Evolutionary conservation across 1,140 invertebrate genomes (phyloP).

Genomic region (Meloidogyne floridensis): DNA sequence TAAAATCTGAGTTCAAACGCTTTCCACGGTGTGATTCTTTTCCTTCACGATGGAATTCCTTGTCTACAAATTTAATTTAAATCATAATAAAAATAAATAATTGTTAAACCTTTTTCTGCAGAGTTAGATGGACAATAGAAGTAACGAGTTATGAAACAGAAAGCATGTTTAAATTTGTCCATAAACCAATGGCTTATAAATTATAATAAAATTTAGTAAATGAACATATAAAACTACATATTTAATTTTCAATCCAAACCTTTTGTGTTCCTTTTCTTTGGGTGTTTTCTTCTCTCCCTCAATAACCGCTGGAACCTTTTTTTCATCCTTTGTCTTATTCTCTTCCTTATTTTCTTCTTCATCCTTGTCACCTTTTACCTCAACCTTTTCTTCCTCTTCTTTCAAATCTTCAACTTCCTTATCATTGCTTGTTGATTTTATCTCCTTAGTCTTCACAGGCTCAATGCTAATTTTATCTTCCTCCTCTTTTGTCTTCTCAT

Average conservation of each 20-base stretch:
- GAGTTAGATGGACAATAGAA: neutral
- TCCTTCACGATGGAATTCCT: too few species aligned
- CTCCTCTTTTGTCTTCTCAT: neutral
- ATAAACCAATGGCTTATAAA: neutral
- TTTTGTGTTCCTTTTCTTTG: neutral
- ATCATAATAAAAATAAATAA: too few species aligned
- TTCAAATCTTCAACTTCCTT: neutral
- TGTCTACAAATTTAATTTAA: too few species aligned
- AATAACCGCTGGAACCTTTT: too few species aligned
- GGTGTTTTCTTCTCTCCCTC: neutral
- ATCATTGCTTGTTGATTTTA: neutral
- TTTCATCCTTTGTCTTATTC: too few species aligned
- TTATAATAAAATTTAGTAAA: neutral
- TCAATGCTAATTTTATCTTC: neutral
- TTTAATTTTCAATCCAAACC: too few species aligned
- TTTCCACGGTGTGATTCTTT: too few species aligned
- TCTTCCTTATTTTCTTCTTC: too few species aligned
- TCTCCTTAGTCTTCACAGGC: neutral
- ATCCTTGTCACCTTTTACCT: too few species aligned
- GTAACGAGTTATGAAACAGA: neutral
- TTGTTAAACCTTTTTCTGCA: neutral
- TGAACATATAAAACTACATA: too few species aligned
- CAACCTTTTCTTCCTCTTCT: neutral
- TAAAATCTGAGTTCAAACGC: too few species aligned
- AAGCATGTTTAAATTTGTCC: neutral